Conservation (phyloP, 1,140 invertebrate species). For the Rhizoglyphus robini region DNA sequence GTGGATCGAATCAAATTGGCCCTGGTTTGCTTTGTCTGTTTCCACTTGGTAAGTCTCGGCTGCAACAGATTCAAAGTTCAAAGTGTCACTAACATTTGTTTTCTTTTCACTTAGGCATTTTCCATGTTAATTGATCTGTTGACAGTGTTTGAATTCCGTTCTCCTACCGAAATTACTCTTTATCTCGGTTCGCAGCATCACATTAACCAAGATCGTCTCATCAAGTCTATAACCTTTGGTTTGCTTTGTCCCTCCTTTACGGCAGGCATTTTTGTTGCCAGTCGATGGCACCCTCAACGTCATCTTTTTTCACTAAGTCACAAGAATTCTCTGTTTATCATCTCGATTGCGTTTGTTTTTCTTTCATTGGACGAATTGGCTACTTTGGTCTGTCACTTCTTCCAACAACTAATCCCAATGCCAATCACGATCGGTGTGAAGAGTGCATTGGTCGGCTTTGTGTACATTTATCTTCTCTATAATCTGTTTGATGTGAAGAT, state of each 20-base stretch:
- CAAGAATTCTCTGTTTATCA: not conserved
- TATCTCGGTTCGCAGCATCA: not conserved
- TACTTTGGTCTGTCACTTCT: not conserved
- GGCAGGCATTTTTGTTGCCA: not conserved
- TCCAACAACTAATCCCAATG: not conserved
- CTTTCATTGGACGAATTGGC: not conserved
- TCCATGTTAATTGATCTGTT: not conserved
- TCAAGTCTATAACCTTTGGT: not conserved
- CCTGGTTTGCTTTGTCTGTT: not conserved
- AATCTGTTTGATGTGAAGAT: conserved; percentile 1
- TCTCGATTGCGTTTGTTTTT: not conserved
- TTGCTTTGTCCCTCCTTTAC: not conserved
- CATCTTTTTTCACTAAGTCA: not conserved
- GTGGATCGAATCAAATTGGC: conserved; percentile 10
- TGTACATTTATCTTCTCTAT: conserved; percentile 1
- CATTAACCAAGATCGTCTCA: not conserved
- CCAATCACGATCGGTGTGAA: not conserved
- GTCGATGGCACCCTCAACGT: not conserved
- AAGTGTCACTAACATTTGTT: not conserved
- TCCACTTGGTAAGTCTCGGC: not conserved
- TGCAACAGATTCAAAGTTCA: not conserved
- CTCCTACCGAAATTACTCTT: not conserved
- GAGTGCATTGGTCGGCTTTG: not conserved
- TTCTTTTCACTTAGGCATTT: not conserved
- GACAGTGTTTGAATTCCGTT: not conserved